phyloP scores from a whole-genome alignment of 1,140 invertebrate genomes.

The Danaus plexippus region DNA sequence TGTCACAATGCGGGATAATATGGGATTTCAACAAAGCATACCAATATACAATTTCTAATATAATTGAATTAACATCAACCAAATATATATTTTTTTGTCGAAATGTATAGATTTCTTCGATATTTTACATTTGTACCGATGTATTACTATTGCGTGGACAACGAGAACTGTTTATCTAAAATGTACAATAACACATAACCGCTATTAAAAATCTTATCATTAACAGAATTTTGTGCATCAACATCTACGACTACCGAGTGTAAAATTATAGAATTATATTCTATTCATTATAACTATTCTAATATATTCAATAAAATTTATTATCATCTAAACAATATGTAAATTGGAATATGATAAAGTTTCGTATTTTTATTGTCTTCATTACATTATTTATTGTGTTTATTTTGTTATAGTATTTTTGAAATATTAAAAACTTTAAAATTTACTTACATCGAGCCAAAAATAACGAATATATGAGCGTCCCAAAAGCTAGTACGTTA shows the following conservation, averaged over 20 bases:
- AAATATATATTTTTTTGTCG: too few relatives aligned
- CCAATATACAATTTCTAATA: too few relatives aligned
- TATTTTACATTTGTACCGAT: too few relatives aligned
- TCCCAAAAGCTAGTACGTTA: background rate
- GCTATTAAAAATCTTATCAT: slow-evolving; percentile 52
- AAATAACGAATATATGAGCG: too few relatives aligned
- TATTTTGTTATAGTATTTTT: slow-evolving; percentile 12
- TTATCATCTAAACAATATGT: slow-evolving; percentile 21
- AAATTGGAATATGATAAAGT: slow-evolving; percentile 16
- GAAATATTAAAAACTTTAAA: slow-evolving; percentile 12
- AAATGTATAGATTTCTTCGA: too few relatives aligned
- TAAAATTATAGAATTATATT: slow-evolving; percentile 52
- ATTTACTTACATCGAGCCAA: background rate
- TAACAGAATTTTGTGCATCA: slow-evolving; percentile 59
- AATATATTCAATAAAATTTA: slow-evolving; percentile 13
- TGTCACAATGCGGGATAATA: too few relatives aligned
- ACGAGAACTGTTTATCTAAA: slow-evolving; percentile 34
- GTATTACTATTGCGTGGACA: slow-evolving; percentile 6
- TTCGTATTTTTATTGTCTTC: background rate
- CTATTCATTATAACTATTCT: slow-evolving; percentile 20
- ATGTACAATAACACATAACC: slow-evolving; percentile 40
- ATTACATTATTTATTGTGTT: slow-evolving; percentile 7
- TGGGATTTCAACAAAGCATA: too few relatives aligned
- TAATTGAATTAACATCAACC: too few relatives aligned
- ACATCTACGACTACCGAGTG: slow-evolving; percentile 60